A percentile compares a stretch with the other conserved stretches of the same genome.
These are phyloP conservation scores for Rhinichthys klamathensis DNA, from an alignment of 2,113 vertebrate species.

Conservation along the genomic window DNA sequence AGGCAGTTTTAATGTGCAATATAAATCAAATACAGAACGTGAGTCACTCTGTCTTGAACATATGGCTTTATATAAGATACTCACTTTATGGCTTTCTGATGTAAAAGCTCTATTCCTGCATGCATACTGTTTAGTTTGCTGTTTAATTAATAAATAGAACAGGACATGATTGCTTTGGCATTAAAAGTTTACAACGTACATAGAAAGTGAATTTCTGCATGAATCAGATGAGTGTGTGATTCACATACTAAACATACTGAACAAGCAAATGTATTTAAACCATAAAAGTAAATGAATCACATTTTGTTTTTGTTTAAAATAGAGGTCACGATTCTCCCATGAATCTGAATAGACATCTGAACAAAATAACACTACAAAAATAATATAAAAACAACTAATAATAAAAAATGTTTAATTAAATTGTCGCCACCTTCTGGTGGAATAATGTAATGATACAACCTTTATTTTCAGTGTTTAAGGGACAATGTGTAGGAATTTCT, in stretches of 20 bases:
- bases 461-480: too few relatives aligned
- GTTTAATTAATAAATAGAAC: conserved; percentile 41
- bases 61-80: conserved; percentile 9
- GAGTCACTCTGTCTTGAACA: conserved; percentile 5
- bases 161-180: conserved; percentile 44
- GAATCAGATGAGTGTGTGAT: conserved; percentile 15
- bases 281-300: background rate
- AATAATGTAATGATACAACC: too few relatives aligned
- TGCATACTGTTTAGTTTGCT: conserved; percentile 46
- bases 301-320: too few relatives aligned
- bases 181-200: conserved; percentile 39
- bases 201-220: conserved; percentile 38
- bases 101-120: conserved; percentile 47
- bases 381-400: too few relatives aligned
- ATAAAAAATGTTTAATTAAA: too few relatives aligned
- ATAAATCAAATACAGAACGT: conserved; percentile 51
- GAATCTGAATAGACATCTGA: too few relatives aligned
- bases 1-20: conserved; percentile 46
- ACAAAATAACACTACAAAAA: too few relatives aligned
- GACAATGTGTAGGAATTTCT: too few relatives aligned
- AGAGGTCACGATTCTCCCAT: too few relatives aligned
- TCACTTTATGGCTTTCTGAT: conserved; percentile 19
- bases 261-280: background rate
- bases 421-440: too few relatives aligned
- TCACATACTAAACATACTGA: background rate